These are phyloP conservation scores for Cataglyphis altisquamis DNA, from an alignment of 2,888 invertebrate genomes.

Conservation along the genomic window DNA sequence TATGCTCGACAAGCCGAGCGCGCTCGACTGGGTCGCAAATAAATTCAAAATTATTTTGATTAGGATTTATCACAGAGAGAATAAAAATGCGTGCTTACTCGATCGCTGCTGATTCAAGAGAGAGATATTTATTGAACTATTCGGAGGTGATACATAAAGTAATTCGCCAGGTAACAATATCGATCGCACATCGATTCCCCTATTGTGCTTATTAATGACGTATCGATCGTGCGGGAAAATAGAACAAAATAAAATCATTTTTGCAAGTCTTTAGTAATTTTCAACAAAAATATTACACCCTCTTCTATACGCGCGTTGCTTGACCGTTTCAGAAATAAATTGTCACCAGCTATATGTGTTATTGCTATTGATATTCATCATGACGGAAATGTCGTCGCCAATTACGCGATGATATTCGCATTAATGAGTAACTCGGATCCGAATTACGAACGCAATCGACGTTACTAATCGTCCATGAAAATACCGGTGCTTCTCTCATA, in stretches of 20 bases:
- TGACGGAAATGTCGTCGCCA: slow-evolving; percentile 35
- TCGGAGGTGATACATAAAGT: too few species aligned
- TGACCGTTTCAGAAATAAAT: slow-evolving; percentile 35
- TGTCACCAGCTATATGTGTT: slow-evolving; percentile 22
- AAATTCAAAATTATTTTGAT: neutral
- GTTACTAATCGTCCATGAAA: slow-evolving; percentile 75
- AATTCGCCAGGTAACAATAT: too few species aligned
- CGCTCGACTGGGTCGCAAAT: neutral
- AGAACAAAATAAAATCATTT: too few species aligned
- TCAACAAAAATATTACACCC: neutral
- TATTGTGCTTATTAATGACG: too few species aligned
- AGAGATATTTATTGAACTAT: too few species aligned
- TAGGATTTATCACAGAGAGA: too few species aligned
- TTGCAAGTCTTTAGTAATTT: too few species aligned
- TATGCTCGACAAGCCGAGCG: neutral
- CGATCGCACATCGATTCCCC: too few species aligned
- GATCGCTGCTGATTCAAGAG: too few species aligned
- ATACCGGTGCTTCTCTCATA: slow-evolving; percentile 64
- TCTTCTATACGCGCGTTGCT: neutral
- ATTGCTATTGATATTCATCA: slow-evolving; percentile 42
- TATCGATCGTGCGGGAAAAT: too few species aligned
- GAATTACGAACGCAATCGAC: slow-evolving; percentile 49
- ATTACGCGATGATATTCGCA: slow-evolving; percentile 38
- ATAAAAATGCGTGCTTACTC: too few species aligned
- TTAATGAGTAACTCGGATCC: slow-evolving; percentile 27